Evolutionary conservation across 2,797 vertebrate genomes (phyloP), one percentile per base, ranked within the genome.

Genomic region (Todus mexicanus): DNA sequence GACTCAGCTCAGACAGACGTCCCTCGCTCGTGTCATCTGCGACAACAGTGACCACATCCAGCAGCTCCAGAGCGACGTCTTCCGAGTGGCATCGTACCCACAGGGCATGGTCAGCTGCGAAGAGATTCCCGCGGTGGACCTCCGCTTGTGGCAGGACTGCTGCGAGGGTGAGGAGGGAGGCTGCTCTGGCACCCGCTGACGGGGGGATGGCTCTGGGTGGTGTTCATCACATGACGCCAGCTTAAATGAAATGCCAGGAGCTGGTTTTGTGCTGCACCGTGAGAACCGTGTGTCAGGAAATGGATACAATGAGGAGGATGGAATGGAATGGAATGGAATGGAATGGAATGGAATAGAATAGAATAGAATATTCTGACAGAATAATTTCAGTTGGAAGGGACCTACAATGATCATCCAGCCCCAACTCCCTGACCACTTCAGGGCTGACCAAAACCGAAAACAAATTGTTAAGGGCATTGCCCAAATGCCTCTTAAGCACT

Each of bases 41-140:
- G 97, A 98, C 96, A 98, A 97, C 85, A 96, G 97, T 3, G 97
- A 98, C 75, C 93, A 95, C 91, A 97, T 97, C 86, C 89, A 65
- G 64, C 97, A 97, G 70, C 95, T 97, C 35, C 97, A 97, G 92
- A 93, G 82, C 9, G 97, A 98, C 4, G 97, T 97, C 27, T 98
- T 98, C 93, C 80, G 0, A 42, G 95, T 98, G 74, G 96, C 97
- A 4, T 66, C 86, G 0, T 97, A 95, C 80, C 97, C 97, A 0
- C 96, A 97, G 76, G 97, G 97, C 85, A 97, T 97, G 96, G 92
- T 94, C 4, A 27, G 82, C 75, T 98, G 97, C 0, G 92, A 94
- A 9, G 96, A 97, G 57, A 94, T 97, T 15, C 95, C 96, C 3
- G 11, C 8, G 0, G 61, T 98, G 69, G 97, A 97, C 37, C 95